Conservation (phyloP, 2,113 vertebrate species). For the Gnathonemus echidnorhynchus region DNA sequence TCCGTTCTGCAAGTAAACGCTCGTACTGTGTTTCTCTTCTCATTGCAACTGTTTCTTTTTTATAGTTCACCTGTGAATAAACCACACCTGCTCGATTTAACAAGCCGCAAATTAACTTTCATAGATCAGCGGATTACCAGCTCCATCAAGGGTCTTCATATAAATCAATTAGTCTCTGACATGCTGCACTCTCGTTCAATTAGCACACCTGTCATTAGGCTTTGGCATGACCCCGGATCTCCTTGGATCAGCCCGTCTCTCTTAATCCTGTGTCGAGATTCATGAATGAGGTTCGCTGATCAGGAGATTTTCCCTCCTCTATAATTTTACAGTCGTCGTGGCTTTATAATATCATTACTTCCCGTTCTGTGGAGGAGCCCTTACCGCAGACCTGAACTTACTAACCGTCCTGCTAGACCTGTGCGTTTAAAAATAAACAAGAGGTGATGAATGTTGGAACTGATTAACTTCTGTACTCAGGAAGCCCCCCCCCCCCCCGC, state of each 20-base stretch:
- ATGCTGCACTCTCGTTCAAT: slow-evolving; percentile 19
- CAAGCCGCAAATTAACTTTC: slow-evolving; percentile 53
- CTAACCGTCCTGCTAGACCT: slow-evolving; percentile 1
- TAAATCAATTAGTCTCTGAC: slow-evolving; percentile 51
- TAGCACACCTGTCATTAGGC: slow-evolving; percentile 25
- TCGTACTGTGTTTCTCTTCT: slow-evolving; percentile 45
- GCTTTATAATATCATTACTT: slow-evolving; percentile 24
- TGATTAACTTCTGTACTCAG: background rate
- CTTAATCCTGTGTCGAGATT: slow-evolving; percentile 19
- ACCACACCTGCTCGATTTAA: slow-evolving; percentile 50
- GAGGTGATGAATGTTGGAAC: background rate
- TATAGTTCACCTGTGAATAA: slow-evolving; percentile 61
- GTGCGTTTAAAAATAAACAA: slow-evolving; percentile 3
- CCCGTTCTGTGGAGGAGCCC: slow-evolving; percentile 26
- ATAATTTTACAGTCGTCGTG: slow-evolving; percentile 17
- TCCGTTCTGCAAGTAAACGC: slow-evolving; percentile 59
- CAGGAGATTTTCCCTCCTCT: background rate
- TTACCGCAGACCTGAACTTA: slow-evolving; percentile 11
- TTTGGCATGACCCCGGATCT: slow-evolving; percentile 19
- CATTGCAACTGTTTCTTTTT: slow-evolving; percentile 51
- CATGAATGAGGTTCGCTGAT: slow-evolving; percentile 26
- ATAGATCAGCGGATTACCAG: slow-evolving; percentile 48
- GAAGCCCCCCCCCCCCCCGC: background rate
- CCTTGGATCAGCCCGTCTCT: background rate
- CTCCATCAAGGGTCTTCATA: slow-evolving; percentile 48